Evolutionary conservation across 1,140 invertebrate genomes (phyloP), one percentile per base, ranked within the genome.

Genomic region (Meloidogyne exigua): DNA sequence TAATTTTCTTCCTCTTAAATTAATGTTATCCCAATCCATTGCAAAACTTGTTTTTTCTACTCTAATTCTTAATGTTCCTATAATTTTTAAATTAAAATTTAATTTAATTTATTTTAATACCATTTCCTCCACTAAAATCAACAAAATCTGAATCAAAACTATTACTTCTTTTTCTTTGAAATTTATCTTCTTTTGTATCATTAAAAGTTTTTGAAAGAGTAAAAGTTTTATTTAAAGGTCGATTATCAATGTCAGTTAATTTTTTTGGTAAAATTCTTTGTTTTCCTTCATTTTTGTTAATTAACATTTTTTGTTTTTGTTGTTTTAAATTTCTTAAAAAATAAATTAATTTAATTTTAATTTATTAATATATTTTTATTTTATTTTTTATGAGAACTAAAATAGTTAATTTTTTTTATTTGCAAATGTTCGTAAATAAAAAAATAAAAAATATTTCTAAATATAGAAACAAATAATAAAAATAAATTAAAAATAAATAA

Each of bases 61-160:
- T 42, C 66, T 68, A 7, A 42, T 32, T 42, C 66, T 32, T 42
- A 32, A 68, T 62, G 10, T 36, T 73, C 65, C 26, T 11, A 13
- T 71, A 62, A 71, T 49, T 15, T 71, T 21, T 26, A 42, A 70
- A 42, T 39, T 32, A 26, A 26, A 39, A 39, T 39, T 18, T 25
- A 23, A 36, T 26, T 13, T 36, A 57, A 15, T 62, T 26, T 9
- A 39, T 39, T 39, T 39, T 39, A n/a, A n/a, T n/a, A 39, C 36
- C 36, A 39, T 39, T 39, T 39, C 36, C 4, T 39, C 36, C 36
- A 39, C 72, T 49, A 28, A 66, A 73, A 0, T 73, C 44, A 36
- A 62, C 57, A 36, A 66, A 15, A 15, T 73, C 72, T 21, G 72
- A 73, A 32, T 73, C 72, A 36, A 73, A 64, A 23, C 72, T 73